A percentile compares a stretch with the other conserved stretches of the same genome.
phyloP scores from a whole-genome alignment of 1,140 invertebrate species.

The Macrostomum lignano region DNA sequence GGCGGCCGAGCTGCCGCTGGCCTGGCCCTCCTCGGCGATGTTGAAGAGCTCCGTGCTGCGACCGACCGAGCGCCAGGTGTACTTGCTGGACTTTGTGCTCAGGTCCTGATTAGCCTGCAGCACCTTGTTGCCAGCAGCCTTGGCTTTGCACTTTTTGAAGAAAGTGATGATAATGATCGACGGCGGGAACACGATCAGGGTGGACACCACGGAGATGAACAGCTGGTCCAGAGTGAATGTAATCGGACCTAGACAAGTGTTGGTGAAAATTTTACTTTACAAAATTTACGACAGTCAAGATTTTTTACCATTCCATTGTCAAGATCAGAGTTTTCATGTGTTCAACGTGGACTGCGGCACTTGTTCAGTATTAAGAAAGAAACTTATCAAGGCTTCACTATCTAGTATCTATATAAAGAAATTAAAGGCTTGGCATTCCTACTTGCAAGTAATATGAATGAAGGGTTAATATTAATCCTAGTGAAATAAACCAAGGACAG shows the following conservation, averaged over 20 bases:
- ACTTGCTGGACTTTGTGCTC: constrained; percentile 11
- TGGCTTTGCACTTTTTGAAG: constrained; percentile 15
- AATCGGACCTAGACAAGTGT: constrained; percentile 13
- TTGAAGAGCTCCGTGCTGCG: constrained; percentile 13
- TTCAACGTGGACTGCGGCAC: too few species aligned
- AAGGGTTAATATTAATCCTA: too few species aligned
- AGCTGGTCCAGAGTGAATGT: constrained; percentile 15
- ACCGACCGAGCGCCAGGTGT: too few species aligned
- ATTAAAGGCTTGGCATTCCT: too few species aligned
- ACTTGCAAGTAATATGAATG: not conserved
- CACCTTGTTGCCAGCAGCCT: constrained; percentile 14
- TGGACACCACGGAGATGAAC: constrained; percentile 18
- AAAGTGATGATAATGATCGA: constrained; percentile 17
- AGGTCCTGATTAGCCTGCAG: constrained; percentile 11
- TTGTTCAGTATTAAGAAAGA: too few species aligned
- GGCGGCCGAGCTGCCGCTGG: constrained; percentile 8
- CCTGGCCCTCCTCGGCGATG: constrained; percentile 1
- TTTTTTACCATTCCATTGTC: constrained; percentile 8
- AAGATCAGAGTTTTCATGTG: not conserved
- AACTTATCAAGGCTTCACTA: too few species aligned
- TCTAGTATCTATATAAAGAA: too few species aligned
- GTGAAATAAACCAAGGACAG: too few species aligned
- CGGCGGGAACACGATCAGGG: constrained; percentile 19
- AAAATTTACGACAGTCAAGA: too few species aligned
- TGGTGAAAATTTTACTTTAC: constrained; percentile 7